These are phyloP conservation scores for Chionoecetes opilio DNA, from an alignment of 1,140 invertebrate genomes.

Conservation along the genomic window DNA sequence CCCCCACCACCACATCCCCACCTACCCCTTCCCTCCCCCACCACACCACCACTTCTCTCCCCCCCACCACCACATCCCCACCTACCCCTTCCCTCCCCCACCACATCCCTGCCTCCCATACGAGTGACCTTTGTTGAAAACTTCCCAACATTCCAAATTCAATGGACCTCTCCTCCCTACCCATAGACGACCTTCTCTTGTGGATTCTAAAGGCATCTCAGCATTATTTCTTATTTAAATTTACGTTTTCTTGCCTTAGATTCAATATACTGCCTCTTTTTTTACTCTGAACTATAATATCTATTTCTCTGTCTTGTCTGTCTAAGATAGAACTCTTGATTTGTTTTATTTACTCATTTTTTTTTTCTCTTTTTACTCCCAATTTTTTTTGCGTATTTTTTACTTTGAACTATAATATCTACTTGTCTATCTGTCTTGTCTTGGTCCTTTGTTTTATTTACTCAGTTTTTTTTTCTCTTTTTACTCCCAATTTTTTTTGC, in stretches of 20 bases:
- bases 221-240: no score
- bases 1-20: background rate
- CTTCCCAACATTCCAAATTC: conserved; percentile 36
- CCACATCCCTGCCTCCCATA: background rate
- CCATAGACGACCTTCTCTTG: background rate
- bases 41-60: background rate
- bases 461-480: background rate
- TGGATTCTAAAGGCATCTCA: background rate
- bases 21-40: background rate
- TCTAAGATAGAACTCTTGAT: no score
- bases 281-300: no score
- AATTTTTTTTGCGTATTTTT: background rate
- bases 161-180: background rate
- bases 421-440: background rate
- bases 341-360: no score
- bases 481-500: background rate
- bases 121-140: background rate
- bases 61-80: background rate
- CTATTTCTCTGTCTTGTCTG: no score
- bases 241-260: background rate
- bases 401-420: background rate
- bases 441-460: background rate
- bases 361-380: no score
- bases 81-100: background rate
- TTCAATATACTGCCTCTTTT: no score